Conservation (phyloP, 2,888 invertebrate genomes). For the Drosophila silvestris region DNA sequence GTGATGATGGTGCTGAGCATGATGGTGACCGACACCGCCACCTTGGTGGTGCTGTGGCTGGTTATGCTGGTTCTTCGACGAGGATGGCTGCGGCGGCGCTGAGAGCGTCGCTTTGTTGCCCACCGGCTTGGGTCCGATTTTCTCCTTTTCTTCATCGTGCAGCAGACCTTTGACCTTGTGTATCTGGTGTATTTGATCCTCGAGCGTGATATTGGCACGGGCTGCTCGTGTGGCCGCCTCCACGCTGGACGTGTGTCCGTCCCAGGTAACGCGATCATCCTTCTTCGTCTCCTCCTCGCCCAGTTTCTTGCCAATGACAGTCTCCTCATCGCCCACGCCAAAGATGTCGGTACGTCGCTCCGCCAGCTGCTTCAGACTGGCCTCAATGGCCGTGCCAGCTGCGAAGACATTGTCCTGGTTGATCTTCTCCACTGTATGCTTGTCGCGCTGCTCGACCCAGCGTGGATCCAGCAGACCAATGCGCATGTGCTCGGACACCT, state of each 20-base stretch:
- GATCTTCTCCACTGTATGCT: conserved; percentile 96
- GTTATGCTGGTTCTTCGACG: conserved; percentile 55
- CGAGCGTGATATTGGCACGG: conserved; percentile 96
- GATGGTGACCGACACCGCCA: conserved; percentile 64
- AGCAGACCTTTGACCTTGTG: conserved; percentile 97
- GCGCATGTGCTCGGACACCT: conserved; percentile 99
- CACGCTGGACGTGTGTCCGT: conserved; percentile 98
- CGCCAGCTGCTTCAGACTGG: conserved; percentile 97
- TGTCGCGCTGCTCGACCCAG: conserved; percentile 98
- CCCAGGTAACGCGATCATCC: conserved; percentile 98
- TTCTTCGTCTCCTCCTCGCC: conserved; percentile 94
- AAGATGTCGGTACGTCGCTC: conserved; percentile 99
- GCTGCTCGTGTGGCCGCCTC: conserved; percentile 98
- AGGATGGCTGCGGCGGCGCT: conserved; percentile 82
- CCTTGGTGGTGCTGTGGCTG: conserved; percentile 68
- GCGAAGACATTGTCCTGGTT: conserved; percentile 91
- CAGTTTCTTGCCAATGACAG: conserved; percentile 99
- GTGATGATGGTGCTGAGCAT: conserved; percentile 65
- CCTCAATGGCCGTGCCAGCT: conserved; percentile 95
- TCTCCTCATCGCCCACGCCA: conserved; percentile 99
- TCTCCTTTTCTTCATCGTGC: conserved; percentile 98
- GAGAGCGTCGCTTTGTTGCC: conserved; percentile 81
- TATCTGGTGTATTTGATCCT: conserved; percentile 98
- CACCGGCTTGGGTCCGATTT: conserved; percentile 96
- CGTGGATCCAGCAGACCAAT: conserved; percentile 98